Conservation (phyloP, 2,888 invertebrate genomes). For the Metallyticus violacea region DNA sequence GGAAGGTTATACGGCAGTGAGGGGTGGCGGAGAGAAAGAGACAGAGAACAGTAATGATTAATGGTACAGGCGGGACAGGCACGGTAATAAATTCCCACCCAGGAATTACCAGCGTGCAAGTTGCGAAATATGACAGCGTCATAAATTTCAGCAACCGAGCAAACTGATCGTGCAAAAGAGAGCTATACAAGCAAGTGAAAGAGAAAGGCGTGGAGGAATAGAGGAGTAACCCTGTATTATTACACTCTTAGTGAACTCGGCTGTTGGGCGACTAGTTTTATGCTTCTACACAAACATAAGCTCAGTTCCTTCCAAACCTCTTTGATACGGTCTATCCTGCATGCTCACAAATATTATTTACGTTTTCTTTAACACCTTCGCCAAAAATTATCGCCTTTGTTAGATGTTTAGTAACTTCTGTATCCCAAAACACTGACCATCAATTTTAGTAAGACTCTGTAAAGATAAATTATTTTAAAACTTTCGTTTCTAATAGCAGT, state of each 20-base stretch:
- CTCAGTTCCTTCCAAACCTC: neutral
- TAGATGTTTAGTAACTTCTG: neutral
- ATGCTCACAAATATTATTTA: neutral
- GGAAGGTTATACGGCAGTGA: neutral
- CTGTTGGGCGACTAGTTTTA: neutral
- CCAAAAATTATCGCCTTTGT: neutral
- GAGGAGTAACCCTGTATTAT: neutral
- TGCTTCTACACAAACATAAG: neutral
- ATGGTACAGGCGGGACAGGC: conserved; percentile 53
- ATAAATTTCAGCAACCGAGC: conserved; percentile 51
- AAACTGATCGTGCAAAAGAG: conserved; percentile 28
- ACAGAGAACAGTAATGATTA: conserved; percentile 48
- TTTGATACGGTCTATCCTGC: neutral
- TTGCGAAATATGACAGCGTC: conserved; percentile 59
- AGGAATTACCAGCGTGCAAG: conserved; percentile 59
- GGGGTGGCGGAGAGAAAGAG: conserved; percentile 35
- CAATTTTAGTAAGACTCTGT: no score
- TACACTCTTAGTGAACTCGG: neutral
- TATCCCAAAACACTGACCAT: no score
- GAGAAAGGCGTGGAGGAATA: conserved; percentile 10
- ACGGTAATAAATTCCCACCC: conserved; percentile 56
- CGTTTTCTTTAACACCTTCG: neutral
- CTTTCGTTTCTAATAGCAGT: no score
- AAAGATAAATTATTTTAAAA: no score
- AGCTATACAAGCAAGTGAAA: conserved; percentile 12